Conservation (phyloP, 2,888 invertebrate species). For the Heliconius aoede region DNA sequence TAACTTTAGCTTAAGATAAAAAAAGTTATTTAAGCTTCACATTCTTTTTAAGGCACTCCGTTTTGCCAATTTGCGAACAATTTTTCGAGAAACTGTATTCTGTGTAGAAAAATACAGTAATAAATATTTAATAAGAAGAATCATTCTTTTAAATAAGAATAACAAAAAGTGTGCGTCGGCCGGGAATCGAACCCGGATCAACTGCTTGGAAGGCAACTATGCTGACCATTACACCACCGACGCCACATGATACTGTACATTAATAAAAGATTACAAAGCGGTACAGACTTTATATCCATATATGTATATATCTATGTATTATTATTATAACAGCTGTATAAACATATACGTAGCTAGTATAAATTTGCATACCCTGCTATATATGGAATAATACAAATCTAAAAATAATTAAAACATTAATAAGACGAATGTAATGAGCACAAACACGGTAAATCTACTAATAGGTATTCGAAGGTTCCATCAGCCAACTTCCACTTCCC, state of each 20-base stretch:
- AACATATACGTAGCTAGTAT: not conserved
- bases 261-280: not conserved
- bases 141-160: not conserved
- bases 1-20: too few relatives aligned
- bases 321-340: not conserved
- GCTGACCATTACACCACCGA: slow-evolving; percentile 70
- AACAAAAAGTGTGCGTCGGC: slow-evolving; percentile 57
- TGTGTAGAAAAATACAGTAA: not conserved
- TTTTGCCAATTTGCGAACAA: not conserved
- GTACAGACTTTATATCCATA: not conserved
- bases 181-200: slow-evolving; percentile 72
- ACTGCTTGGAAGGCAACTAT: slow-evolving; percentile 71
- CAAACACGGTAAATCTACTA: too few relatives aligned
- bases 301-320: slow-evolving; percentile 6
- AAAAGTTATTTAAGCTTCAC: not conserved
- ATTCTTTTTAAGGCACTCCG: not conserved
- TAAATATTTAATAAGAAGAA: not conserved
- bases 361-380: not conserved
- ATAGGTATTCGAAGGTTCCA: too few relatives aligned
- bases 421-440: too few relatives aligned
- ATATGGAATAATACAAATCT: too few relatives aligned
- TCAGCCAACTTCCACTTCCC: too few relatives aligned
- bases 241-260: accelerated
- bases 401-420: too few relatives aligned
- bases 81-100: not conserved